These are phyloP conservation scores for Aleiodes sp. DNA, from an alignment of 1,140 invertebrate genomes.

Conservation along the genomic window DNA sequence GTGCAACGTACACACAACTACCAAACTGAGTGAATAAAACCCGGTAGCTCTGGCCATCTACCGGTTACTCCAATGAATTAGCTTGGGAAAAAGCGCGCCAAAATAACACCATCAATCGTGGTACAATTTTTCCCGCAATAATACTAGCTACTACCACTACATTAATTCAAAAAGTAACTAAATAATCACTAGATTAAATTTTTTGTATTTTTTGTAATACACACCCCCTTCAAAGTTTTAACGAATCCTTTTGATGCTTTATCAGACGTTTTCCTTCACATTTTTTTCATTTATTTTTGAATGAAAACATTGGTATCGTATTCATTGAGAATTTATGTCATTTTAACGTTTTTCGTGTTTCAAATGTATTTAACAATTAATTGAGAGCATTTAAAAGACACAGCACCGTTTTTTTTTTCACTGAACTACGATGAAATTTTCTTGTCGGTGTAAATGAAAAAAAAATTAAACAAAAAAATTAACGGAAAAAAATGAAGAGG, in stretches of 20 bases:
- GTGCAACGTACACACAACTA: not conserved
- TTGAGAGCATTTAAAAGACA: not conserved
- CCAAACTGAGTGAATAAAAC: not conserved
- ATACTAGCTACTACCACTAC: not conserved
- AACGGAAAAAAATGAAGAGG: not conserved
- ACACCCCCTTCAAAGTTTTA: not conserved
- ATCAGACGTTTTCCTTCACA: not conserved
- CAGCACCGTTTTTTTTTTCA: not conserved
- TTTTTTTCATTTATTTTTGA: not conserved
- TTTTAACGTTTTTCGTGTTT: too few species aligned
- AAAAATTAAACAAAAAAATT: not conserved
- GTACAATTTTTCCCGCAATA: slow-evolving; percentile 6
- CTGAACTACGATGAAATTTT: too few species aligned
- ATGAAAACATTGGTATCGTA: not conserved
- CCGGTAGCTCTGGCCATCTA: not conserved
- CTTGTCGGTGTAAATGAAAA: not conserved
- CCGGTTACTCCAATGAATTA: not conserved
- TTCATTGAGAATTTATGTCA: too few species aligned
- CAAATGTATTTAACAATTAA: too few species aligned
- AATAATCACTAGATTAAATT: not conserved
- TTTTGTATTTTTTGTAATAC: too few species aligned
- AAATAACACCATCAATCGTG: not conserved
- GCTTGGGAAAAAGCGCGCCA: slow-evolving; percentile 9
- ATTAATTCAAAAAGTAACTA: not conserved
- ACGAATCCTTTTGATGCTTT: not conserved